Evolutionary conservation across 2,888 invertebrate species (phyloP).

Genomic region (Hymenopus coronatus): DNA sequence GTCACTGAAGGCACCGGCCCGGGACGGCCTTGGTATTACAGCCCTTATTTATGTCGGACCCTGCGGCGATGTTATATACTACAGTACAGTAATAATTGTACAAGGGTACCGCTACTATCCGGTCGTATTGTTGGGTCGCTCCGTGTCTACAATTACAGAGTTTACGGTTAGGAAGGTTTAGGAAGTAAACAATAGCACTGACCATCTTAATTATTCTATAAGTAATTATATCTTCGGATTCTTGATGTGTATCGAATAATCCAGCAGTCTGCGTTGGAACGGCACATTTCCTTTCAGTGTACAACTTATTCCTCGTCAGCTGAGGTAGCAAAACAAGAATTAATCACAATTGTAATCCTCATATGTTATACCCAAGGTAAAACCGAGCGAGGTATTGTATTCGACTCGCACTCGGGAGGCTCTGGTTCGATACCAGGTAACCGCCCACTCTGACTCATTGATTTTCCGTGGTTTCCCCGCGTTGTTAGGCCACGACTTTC

Average conservation of each 20-base stretch:
- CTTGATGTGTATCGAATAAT: neutral
- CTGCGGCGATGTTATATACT: neutral
- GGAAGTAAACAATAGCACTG: neutral
- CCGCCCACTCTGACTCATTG: too few species aligned
- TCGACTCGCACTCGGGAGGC: too few species aligned
- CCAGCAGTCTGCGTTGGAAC: neutral
- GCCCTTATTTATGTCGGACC: neutral
- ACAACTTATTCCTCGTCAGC: neutral
- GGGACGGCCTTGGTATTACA: neutral
- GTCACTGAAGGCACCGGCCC: neutral
- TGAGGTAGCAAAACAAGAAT: neutral
- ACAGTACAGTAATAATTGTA: neutral
- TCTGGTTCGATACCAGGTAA: too few species aligned
- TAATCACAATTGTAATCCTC: neutral
- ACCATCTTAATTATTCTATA: neutral
- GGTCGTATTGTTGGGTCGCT: neutral
- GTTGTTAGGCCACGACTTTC: too few species aligned
- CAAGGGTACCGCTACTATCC: neutral
- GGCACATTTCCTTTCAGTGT: neutral
- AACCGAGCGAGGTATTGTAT: too few species aligned
- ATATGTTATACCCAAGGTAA: too few species aligned
- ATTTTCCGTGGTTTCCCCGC: too few species aligned
- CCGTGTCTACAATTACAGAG: neutral
- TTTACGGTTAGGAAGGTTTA: neutral
- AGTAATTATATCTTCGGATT: neutral